Conservation (phyloP, 2,888 invertebrate species). For the Xestia ashworthii region DNA sequence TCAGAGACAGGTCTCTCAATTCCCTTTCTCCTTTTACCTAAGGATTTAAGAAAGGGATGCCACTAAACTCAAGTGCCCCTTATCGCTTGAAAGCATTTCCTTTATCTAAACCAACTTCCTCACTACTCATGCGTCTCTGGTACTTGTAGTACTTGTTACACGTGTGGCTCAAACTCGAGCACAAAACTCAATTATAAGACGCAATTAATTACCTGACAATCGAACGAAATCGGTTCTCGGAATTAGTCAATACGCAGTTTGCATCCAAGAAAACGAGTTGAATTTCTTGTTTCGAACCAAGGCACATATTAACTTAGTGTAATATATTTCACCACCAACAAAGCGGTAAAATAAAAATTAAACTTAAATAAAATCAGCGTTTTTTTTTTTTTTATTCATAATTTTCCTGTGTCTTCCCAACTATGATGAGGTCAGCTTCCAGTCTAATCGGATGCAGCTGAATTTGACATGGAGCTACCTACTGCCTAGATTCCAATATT, state of each 20-base stretch:
- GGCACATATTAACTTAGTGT: background rate
- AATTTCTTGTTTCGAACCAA: background rate
- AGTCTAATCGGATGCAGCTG: no score
- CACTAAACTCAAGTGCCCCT: background rate
- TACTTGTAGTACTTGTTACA: slow-evolving; percentile 35
- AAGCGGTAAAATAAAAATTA: no score
- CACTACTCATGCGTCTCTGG: slow-evolving; percentile 3
- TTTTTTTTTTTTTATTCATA: background rate
- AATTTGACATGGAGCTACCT: background rate
- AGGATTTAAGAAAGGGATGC: slow-evolving; percentile 1
- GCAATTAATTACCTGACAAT: slow-evolving; percentile 50
- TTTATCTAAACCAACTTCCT: slow-evolving; percentile 26
- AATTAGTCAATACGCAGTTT: slow-evolving; percentile 23
- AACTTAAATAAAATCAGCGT: no score
- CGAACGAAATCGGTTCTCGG: slow-evolving; percentile 43
- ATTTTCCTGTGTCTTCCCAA: background rate
- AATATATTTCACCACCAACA: no score
- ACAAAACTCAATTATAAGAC: slow-evolving; percentile 27
- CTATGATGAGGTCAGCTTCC: background rate
- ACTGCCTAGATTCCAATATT: slow-evolving; percentile 1
- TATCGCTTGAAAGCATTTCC: slow-evolving; percentile 18
- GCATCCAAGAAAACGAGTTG: background rate
- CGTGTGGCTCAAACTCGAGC: slow-evolving; percentile 18
- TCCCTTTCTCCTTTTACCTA: background rate
- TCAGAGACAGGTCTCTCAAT: background rate